Evolutionary conservation across 2,113 vertebrate species (phyloP), one percentile per base, ranked within the genome.

Genomic region (Oncorhynchus keta): DNA sequence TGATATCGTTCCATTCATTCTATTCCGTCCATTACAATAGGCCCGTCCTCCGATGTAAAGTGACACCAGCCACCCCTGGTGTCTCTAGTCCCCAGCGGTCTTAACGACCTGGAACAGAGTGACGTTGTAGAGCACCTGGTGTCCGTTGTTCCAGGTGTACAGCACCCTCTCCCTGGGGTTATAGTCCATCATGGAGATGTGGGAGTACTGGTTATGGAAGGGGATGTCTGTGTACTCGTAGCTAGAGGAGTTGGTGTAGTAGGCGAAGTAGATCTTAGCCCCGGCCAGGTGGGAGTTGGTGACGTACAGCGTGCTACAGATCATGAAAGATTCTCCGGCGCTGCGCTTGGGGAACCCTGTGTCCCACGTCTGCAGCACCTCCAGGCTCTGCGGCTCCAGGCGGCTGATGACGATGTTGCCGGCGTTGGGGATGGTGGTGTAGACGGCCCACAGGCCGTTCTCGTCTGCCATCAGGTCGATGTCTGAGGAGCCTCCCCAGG

Each of bases 121-220:
- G 93, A 99, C 96, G 2, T 99, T 98, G 92, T 99, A 99, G 82
- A 99, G 91, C 81, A 99, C 97, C 93, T 99, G 97, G 91, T 99
- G 97, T 73, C 97, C 97, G 64, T 99, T 99, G 91, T 99, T 98
- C 97, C 97, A 99, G 89, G 97, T 97, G 88, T 98, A 99, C 62
- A 99, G 93, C 69, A 96, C 96, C 76, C 97, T 93, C 90, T 99
- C 96, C 2, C 97, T 94, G 3, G 97, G 97, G 90, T 99, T 99
- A 89, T 99, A 99, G 94, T 99, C 97, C 96, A 99, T 95, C 97
- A 99, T 99, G 89, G 97, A 99, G 86, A 99, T 98, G 88, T 99
- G 97, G 13, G 97, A 98, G 79, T 99, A 99, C 89, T 98, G 97
- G 88, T 98, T 99, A 90, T 99, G 97, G 92, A 99, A 99, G 65